Conservation (phyloP, 2,113 vertebrate genomes). For the Psophia crepitans region DNA sequence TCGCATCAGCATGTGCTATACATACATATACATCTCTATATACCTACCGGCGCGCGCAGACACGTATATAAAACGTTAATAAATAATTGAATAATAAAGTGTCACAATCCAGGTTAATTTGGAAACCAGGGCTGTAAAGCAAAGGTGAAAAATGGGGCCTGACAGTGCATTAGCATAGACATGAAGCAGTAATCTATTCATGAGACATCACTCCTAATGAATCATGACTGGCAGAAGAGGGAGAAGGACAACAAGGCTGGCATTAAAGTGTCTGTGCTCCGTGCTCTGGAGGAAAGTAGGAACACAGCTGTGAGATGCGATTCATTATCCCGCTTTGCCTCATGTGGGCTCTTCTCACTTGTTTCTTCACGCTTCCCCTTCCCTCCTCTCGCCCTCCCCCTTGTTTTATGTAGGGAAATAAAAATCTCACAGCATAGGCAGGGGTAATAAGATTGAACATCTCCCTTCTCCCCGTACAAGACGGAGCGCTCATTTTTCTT, state of each 20-base stretch:
- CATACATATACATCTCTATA: neutral
- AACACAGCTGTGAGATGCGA: neutral
- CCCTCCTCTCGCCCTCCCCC: neutral
- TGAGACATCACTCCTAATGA: slow-evolving; percentile 34
- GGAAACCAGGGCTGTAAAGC: neutral
- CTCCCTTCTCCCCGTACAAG: neutral
- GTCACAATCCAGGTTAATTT: slow-evolving; percentile 1
- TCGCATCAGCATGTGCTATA: neutral
- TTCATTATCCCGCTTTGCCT: neutral
- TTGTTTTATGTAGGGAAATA: neutral
- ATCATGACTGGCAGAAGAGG: slow-evolving; percentile 28
- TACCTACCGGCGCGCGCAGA: neutral
- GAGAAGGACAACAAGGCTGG: slow-evolving; percentile 6
- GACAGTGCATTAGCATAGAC: slow-evolving; percentile 36
- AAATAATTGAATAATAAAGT: slow-evolving; percentile 28
- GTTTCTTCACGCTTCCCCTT: neutral
- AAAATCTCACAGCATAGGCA: neutral
- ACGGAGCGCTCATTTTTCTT: neutral
- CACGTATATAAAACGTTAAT: neutral
- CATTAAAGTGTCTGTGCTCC: neutral
- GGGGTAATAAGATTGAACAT: neutral
- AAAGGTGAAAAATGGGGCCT: slow-evolving; percentile 33
- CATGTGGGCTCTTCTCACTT: neutral
- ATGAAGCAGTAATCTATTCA: neutral
- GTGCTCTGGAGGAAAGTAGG: neutral